Base-by-base conservation (phyloP, 2,797 vertebrate species). In the Sitta carolinensis region DNA sequence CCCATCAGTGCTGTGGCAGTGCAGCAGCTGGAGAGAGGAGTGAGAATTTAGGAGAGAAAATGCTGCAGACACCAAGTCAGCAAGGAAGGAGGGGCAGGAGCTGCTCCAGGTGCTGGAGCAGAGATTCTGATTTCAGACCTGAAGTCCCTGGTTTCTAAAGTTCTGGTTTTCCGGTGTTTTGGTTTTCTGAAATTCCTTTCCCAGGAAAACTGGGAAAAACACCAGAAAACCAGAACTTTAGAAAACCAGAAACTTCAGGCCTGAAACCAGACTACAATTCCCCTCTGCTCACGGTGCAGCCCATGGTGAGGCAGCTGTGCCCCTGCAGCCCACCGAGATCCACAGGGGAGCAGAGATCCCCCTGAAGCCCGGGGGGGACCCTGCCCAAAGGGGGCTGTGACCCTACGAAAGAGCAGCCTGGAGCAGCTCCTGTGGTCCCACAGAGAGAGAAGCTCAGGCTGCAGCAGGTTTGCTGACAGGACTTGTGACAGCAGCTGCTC, bases 1-100 rank as follows among this genome's bases (percentile, higher is more conserved):
- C 48, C n/a, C 48, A 4, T 2, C 52, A 45, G 36, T 0, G 0
- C 11, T 4, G 17, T 5, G 19, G 22, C 6, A 55, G 10, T 0
- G 19, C n/a, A 69, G 38, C 62, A 61, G 48, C 47, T 54, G 54
- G 8, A 32, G 34, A 61, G 16, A 32, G 48, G 5, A n/a, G 42
- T 4, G 63, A 43, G 36, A 17, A 5, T 1, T 2, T 1, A 16
- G 12, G 78, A 38, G 34, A 68, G 42, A 62, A 82, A n/a, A 1
- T 1, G 0, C 63, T 57, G 63, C 42, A 62, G 32, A 29, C 27
- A 43, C 13, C 48, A 10, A 18, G 18, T 1, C 42, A n/a, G 36
- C 4, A 42, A 55, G 63, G 13, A 43, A 29, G 23, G 50, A 55
- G 29, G 3, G 16, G 19, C 63, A 69, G 72, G 62, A 54, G 30